A percentile compares a stretch with the other conserved stretches of the same genome.
phyloP scores from a whole-genome alignment of 2,113 vertebrate species.

The Ceyx cyanopectus region DNA sequence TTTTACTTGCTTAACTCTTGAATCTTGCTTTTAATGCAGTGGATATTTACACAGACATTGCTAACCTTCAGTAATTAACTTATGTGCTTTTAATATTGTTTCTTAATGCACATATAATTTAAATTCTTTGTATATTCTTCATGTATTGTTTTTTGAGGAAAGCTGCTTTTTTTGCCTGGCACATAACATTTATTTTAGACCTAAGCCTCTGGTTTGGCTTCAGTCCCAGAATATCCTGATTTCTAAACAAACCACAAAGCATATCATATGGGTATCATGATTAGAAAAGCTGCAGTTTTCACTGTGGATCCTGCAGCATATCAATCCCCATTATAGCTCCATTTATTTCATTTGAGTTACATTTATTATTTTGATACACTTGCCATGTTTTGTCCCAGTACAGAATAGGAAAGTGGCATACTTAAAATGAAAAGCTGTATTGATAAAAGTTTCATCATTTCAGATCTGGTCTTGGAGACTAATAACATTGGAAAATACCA shows the following conservation, averaged over 20 bases:
- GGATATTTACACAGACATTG: neutral
- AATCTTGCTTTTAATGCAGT: neutral
- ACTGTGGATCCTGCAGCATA: neutral
- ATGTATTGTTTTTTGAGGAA: constrained; percentile 9
- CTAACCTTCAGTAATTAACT: neutral
- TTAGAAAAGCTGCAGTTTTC: constrained; percentile 25
- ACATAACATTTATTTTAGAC: constrained; percentile 32
- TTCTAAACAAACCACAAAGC: constrained; percentile 50
- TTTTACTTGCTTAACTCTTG: neutral
- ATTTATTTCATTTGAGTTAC: neutral
- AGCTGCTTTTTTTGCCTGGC: constrained; percentile 15
- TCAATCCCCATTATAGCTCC: neutral
- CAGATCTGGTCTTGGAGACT: neutral
- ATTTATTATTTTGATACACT: neutral
- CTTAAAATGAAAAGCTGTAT: neutral
- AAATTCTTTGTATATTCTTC: neutral
- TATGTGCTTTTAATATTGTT: neutral
- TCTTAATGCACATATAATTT: neutral
- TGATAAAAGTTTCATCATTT: neutral
- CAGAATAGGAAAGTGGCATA: neutral
- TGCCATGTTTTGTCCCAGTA: neutral
- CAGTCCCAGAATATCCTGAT: constrained; percentile 38
- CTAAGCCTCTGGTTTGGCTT: constrained; percentile 47
- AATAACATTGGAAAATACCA: neutral
- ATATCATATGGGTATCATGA: constrained; percentile 2